Evolutionary conservation across 1,140 invertebrate species (phyloP).

Genomic region (Odontomachus brunneus): DNA sequence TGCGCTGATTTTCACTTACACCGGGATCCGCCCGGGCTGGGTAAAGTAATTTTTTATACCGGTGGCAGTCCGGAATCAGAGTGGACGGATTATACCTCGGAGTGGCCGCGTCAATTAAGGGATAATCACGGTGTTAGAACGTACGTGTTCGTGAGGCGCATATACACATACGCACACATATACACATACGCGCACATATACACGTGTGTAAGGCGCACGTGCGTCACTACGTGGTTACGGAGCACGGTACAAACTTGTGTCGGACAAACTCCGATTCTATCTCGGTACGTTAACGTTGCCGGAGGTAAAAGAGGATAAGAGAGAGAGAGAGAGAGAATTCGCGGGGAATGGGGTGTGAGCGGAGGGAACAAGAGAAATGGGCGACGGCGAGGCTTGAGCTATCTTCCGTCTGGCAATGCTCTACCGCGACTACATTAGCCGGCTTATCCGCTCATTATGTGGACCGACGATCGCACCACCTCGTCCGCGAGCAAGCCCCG

Average conservation of each 20-base stretch:
- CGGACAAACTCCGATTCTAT: slow-evolving; percentile 63
- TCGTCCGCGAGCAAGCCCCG: slow-evolving; percentile 16
- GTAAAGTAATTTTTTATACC: slow-evolving; percentile 47
- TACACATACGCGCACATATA: background rate
- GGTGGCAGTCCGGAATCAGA: slow-evolving; percentile 38
- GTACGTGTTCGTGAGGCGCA: slow-evolving; percentile 19
- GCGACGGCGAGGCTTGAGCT: slow-evolving; percentile 49
- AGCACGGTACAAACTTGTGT: slow-evolving; percentile 41
- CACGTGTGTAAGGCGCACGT: background rate
- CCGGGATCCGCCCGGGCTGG: background rate
- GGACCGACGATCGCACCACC: slow-evolving; percentile 70
- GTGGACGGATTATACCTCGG: slow-evolving; percentile 44
- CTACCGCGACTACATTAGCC: slow-evolving; percentile 75
- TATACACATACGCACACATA: background rate
- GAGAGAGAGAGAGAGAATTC: background rate
- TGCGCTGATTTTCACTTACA: slow-evolving; percentile 14
- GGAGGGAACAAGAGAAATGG: slow-evolving; percentile 45
- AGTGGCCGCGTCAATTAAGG: slow-evolving; percentile 53
- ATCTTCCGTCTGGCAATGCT: slow-evolving; percentile 65
- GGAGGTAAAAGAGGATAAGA: slow-evolving; percentile 23
- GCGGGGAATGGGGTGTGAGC: too few species aligned
- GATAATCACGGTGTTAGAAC: slow-evolving; percentile 45
- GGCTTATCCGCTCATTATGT: slow-evolving; percentile 78
- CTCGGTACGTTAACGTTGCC: slow-evolving; percentile 38
- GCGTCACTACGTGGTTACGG: slow-evolving; percentile 9